These are phyloP conservation scores for Tethea ocularis DNA, from an alignment of 2,888 invertebrate genomes.

Conservation along the genomic window DNA sequence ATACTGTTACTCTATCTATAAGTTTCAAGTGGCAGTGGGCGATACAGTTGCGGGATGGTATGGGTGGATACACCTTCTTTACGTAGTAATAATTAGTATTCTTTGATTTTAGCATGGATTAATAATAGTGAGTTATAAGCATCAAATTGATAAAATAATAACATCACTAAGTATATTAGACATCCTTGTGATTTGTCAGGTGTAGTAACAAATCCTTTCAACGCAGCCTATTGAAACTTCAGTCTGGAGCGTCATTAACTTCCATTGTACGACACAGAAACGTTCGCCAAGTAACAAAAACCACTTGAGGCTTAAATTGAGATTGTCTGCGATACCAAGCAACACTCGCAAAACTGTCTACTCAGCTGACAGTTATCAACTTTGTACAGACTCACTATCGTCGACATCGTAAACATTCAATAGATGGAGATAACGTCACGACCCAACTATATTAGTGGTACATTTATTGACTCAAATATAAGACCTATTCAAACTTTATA, in stretches of 20 bases:
- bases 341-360: conserved; percentile 40
- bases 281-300: conserved; percentile 67
- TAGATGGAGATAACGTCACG: conserved; percentile 5
- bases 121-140: too few relatives aligned
- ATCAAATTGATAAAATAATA: neutral
- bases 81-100: too few relatives aligned
- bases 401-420: conserved; percentile 16
- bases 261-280: conserved; percentile 61
- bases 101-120: too few relatives aligned
- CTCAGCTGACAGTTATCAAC: conserved; percentile 48
- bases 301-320: conserved; percentile 72
- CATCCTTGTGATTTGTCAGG: conserved; percentile 13
- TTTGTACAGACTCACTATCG: conserved; percentile 26
- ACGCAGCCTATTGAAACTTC: conserved; percentile 60
- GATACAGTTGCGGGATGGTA: too few relatives aligned
- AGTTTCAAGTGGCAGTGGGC: too few relatives aligned
- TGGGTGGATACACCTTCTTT: too few relatives aligned
- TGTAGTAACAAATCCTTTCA: conserved; percentile 65
- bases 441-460: neutral
- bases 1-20: too few relatives aligned
- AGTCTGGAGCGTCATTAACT: conserved; percentile 69
- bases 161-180: neutral
- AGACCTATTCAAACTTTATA: neutral
- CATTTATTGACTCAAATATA: neutral
- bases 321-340: conserved; percentile 56